Percentiles rank a stretch among this genome's conserved stretches.
Conservation (phyloP, 2,888 invertebrate genomes). For the Agonopterix subpropinquella region DNA sequence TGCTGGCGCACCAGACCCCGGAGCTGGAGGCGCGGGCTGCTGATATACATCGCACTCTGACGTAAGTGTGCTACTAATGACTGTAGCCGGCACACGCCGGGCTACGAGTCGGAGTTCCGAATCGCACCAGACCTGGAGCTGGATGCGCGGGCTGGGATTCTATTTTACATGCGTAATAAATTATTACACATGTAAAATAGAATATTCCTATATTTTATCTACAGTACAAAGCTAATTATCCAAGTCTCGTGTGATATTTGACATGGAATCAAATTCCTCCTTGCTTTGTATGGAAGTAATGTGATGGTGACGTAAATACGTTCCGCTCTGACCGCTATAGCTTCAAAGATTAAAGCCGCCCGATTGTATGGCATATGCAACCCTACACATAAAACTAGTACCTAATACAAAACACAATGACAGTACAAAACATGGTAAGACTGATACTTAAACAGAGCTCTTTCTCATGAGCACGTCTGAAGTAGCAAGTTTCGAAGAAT, state of each 20-base stretch:
- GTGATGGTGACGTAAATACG: no score
- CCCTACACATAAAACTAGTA: not conserved
- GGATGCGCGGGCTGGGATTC: slow-evolving; percentile 91
- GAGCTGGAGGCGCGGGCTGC: slow-evolving; percentile 92
- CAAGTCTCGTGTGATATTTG: no score
- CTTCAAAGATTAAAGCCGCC: no score
- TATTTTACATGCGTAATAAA: no score
- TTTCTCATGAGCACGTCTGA: slow-evolving; percentile 18
- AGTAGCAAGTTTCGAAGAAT: slow-evolving; percentile 42
- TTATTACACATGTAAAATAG: no score
- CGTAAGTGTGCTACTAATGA: slow-evolving; percentile 92
- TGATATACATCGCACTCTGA: slow-evolving; percentile 90
- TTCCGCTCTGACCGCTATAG: no score
- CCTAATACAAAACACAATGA: slow-evolving; percentile 1
- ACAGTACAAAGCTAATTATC: no score
- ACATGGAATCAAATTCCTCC: no score
- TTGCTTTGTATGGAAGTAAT: no score
- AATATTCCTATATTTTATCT: no score
- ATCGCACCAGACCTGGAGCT: slow-evolving; percentile 95
- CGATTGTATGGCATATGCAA: no score
- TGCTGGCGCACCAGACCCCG: slow-evolving; percentile 93
- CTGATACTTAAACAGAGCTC: slow-evolving; percentile 7
- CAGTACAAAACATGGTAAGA: slow-evolving; percentile 5
- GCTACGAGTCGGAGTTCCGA: slow-evolving; percentile 96
- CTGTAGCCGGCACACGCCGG: slow-evolving; percentile 84